Conservation (phyloP, 2,797 vertebrate species). For the Petrocephalus sullivani region DNA sequence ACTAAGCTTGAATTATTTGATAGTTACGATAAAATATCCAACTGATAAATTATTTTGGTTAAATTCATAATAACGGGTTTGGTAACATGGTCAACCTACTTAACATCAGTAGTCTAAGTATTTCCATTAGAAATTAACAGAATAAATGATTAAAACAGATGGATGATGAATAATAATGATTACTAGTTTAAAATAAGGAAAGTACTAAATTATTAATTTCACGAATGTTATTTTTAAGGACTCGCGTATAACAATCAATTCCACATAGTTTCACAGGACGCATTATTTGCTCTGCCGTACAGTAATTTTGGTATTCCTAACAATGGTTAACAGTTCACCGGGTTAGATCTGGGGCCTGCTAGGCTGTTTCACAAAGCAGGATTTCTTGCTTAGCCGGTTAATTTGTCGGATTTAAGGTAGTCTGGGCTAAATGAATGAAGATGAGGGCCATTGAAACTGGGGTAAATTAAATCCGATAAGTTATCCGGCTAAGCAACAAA, state of each 20-base stretch:
- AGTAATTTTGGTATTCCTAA: not conserved
- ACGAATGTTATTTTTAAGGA: not conserved
- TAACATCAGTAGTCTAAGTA: not conserved
- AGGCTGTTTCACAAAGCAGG: too few species aligned
- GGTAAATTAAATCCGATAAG: too few species aligned
- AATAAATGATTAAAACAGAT: not conserved
- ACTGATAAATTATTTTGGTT: not conserved
- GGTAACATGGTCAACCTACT: not conserved
- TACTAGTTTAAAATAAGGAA: not conserved
- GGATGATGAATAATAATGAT: not conserved
- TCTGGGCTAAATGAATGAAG: too few species aligned
- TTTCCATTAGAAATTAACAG: not conserved
- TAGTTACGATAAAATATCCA: not conserved
- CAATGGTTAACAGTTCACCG: too few species aligned
- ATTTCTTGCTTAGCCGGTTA: too few species aligned
- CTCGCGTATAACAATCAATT: not conserved
- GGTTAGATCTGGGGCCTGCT: too few species aligned
- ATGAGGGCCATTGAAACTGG: too few species aligned
- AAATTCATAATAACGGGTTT: not conserved
- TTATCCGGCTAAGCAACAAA: too few species aligned
- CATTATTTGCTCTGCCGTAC: not conserved
- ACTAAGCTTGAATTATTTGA: not conserved
- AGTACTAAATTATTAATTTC: not conserved
- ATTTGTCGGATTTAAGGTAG: too few species aligned
- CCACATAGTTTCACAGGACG: not conserved